Evolutionary conservation across 1,140 invertebrate genomes (phyloP).

Genomic region (Subanguina moxae): DNA sequence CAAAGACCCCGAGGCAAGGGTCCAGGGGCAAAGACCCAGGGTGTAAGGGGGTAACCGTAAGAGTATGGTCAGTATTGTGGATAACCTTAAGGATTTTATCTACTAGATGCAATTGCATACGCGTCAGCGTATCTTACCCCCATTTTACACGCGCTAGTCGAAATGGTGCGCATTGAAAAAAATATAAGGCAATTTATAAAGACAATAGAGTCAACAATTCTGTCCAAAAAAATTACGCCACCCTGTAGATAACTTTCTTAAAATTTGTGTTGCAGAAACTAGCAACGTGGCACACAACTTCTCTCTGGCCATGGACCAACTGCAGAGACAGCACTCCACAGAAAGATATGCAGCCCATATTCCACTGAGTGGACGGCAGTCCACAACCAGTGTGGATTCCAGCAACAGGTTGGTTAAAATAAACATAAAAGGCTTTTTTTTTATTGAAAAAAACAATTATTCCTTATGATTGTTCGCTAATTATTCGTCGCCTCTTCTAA

Average conservation of each 20-base stretch:
- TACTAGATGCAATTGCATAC: too few species aligned
- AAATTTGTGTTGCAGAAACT: slow-evolving; percentile 14
- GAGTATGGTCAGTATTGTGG: too few species aligned
- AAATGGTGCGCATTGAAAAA: neutral
- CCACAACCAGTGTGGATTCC: slow-evolving; percentile 55
- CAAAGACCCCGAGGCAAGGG: too few species aligned
- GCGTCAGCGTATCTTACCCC: too few species aligned
- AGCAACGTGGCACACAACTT: slow-evolving; percentile 40
- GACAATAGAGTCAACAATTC: slow-evolving; percentile 16
- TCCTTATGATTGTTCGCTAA: too few species aligned
- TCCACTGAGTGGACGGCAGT: slow-evolving; percentile 49
- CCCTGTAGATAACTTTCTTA: slow-evolving; percentile 18
- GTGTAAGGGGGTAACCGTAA: too few species aligned
- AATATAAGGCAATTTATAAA: neutral
- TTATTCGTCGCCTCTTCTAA: too few species aligned
- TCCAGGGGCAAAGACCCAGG: too few species aligned
- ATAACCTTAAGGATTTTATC: too few species aligned
- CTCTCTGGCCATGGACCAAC: slow-evolving; percentile 28
- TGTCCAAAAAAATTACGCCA: slow-evolving; percentile 6
- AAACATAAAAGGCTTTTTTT: too few species aligned
- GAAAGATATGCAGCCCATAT: slow-evolving; percentile 58
- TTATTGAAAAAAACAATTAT: too few species aligned
- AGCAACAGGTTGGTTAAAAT: slow-evolving; percentile 49
- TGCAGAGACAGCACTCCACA: slow-evolving; percentile 29
- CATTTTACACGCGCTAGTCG: too few species aligned